These are phyloP conservation scores for Halictus quadricinctus DNA, from an alignment of 2,888 invertebrate species.

Conservation along the genomic window DNA sequence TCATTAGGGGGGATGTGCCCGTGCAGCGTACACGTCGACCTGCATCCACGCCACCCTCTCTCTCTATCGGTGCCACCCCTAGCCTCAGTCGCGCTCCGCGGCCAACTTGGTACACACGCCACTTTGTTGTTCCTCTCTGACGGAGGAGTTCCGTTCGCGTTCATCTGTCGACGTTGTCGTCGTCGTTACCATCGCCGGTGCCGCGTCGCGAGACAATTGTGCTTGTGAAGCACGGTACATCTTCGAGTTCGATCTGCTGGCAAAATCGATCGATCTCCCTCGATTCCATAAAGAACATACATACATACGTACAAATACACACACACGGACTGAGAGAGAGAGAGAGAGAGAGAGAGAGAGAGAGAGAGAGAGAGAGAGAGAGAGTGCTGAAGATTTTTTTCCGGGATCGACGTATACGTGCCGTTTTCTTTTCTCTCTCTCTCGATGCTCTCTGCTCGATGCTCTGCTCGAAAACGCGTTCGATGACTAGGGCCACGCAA, in stretches of 20 bases:
- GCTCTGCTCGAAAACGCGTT: conserved; percentile 14
- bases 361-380: neutral
- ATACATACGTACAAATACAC: too few relatives aligned
- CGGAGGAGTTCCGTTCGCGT: conserved; percentile 42
- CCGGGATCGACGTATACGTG: neutral
- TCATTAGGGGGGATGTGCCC: conserved; percentile 82
- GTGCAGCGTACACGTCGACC: conserved; percentile 80
- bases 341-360: neutral
- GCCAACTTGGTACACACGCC: conserved; percentile 69
- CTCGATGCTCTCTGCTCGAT: neutral
- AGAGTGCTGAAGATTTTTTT: neutral
- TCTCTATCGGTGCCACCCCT: conserved; percentile 69
- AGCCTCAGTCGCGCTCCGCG: conserved; percentile 72
- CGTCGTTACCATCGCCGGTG: neutral
- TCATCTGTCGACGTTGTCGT: neutral
- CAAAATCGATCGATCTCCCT: conserved; percentile 7
- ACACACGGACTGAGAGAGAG: too few relatives aligned
- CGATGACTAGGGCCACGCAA: conserved; percentile 15
- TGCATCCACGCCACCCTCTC: conserved; percentile 75
- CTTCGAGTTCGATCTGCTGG: conserved; percentile 25
- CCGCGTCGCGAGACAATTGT: conserved; percentile 49
- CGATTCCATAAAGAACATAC: neutral
- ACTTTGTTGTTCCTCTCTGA: conserved; percentile 62
- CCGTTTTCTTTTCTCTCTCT: neutral
- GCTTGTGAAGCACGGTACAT: conserved; percentile 27